phyloP scores from a whole-genome alignment of 2,113 vertebrate genomes.

The Sula dactylatra region DNA sequence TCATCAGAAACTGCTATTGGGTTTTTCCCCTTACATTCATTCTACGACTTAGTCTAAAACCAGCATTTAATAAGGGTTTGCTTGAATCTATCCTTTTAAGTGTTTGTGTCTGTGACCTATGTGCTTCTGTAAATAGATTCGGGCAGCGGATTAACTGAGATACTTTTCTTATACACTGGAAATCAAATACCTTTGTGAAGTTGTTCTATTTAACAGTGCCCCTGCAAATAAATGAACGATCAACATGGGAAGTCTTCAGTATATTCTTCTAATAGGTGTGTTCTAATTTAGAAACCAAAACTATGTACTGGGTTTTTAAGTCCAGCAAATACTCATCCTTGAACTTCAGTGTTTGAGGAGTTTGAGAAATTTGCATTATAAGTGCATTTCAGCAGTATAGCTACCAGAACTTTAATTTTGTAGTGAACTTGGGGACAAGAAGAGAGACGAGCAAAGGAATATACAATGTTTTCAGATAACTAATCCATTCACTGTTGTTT shows the following conservation, averaged over 20 bases:
- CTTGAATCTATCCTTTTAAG: not conserved
- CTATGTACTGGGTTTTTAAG: not conserved
- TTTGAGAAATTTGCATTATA: not conserved
- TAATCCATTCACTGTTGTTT: not conserved
- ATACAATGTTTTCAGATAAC: not conserved
- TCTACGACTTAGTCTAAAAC: not conserved
- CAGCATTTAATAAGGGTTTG: not conserved
- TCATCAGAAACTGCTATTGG: not conserved
- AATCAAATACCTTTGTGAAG: not conserved
- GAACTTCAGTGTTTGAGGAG: not conserved
- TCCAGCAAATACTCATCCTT: not conserved
- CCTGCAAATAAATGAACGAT: constrained; percentile 6
- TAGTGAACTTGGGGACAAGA: not conserved
- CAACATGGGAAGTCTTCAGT: not conserved
- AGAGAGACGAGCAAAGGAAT: not conserved
- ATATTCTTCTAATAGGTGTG: not conserved
- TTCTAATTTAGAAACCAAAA: not conserved
- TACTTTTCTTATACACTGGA: not conserved
- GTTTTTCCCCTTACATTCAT: not conserved
- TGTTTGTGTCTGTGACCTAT: not conserved
- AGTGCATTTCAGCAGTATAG: not conserved
- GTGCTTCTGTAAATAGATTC: not conserved
- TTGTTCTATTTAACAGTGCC: not conserved
- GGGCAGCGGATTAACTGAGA: not conserved
- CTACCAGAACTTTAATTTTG: not conserved